Evolutionary conservation across 2,113 vertebrate genomes (phyloP).

Genomic region (Ursus arctos): DNA sequence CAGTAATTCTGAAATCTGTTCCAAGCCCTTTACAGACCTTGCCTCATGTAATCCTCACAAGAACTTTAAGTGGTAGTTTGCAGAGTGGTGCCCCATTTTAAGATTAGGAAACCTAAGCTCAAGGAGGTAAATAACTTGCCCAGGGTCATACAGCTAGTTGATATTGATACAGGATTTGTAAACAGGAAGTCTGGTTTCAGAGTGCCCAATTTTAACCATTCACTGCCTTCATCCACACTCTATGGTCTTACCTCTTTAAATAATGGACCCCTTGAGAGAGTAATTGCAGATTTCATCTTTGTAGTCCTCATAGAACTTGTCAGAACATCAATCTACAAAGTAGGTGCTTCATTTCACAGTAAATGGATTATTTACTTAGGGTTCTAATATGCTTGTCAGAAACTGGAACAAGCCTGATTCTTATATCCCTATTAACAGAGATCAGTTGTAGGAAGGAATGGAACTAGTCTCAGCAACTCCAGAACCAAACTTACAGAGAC

Average conservation of each 20-base stretch:
- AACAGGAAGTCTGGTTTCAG: background rate
- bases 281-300: background rate
- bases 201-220: background rate
- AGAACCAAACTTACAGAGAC: background rate
- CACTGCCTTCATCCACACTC: background rate
- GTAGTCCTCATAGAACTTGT: background rate
- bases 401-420: background rate
- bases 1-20: background rate
- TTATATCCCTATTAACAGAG: background rate
- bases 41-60: background rate
- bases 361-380: slow-evolving; percentile 7
- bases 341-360: background rate
- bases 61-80: background rate
- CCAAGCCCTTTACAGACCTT: background rate
- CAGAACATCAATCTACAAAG: slow-evolving; percentile 24
- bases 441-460: background rate
- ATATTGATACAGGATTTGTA: background rate
- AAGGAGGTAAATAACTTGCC: background rate
- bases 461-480: background rate
- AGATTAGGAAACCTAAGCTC: background rate
- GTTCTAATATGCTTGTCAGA: background rate
- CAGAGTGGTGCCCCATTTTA: background rate
- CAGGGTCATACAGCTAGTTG: background rate
- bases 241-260: background rate
- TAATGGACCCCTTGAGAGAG: background rate